Evolutionary conservation across 2,797 vertebrate genomes (phyloP), one percentile per base, ranked within the genome.

Genomic region (Sus cebifrons): DNA sequence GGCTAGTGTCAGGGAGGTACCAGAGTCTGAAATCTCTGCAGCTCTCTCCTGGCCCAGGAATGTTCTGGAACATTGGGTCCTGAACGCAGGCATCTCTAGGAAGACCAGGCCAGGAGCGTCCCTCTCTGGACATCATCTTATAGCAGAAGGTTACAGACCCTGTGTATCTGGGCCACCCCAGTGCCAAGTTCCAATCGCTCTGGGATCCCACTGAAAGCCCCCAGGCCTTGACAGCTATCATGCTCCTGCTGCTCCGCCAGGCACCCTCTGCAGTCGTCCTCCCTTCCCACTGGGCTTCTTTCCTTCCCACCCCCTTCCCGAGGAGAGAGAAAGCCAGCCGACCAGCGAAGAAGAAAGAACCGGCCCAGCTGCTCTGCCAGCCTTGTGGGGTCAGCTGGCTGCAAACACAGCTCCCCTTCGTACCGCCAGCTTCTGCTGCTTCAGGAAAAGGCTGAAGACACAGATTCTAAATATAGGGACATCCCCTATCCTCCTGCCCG

Each of bases 391-490:
- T 70, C 83, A 64, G 21, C 60, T 88, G 83, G 83, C 73, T 6
- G 58, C 79, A 88, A 14, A 52, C 29, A 64, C 1, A 6, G 89
- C 36, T 56, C 94, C 3, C 7, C n/a, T 16, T 52, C n/a, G 0
- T 32, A 1, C 60, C 91, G 71, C 32, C 49, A 54, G 73, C 65
- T 95, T 95, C 83, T 95, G 64, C 95, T 91, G 74, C 20, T 94
- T 77, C 8, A 91, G 44, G 49, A 90, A 97, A 96, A 87, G 95
- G 93, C 97, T 97, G 96, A 96, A 94, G 95, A 94, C 74, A 96
- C 32, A 70, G 86, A 95, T 97, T 97, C 95, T 96, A 96, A 96
- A 96, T 92, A 97, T 96, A 95, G 94, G 64, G 10, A 12, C 5
- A 12, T 14, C 81, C 62, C 70, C 90, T 44, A 27, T 84, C 83